phyloP scores from a whole-genome alignment of 1,140 invertebrate genomes.

The Zaprionus ornatus region DNA sequence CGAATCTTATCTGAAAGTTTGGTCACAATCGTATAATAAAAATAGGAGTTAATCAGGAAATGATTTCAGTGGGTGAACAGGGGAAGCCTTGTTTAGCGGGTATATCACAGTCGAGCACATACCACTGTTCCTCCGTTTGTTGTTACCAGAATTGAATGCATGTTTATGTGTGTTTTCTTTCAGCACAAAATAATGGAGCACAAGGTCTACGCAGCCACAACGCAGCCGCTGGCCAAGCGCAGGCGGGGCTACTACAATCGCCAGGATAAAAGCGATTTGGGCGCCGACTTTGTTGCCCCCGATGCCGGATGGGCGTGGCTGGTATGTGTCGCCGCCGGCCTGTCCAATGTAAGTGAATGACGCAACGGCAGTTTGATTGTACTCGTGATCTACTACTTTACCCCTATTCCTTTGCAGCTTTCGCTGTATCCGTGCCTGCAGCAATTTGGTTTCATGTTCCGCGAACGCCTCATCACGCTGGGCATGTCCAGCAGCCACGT shows the following conservation, averaged over 20 bases:
- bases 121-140: no score
- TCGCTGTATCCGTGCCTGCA: conserved; percentile 87
- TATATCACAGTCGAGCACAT: neutral
- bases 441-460: conserved; percentile 88
- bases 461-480: conserved; percentile 85
- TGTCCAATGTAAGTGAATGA: conserved; percentile 75
- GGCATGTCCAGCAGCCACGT: conserved; percentile 86
- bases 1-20: neutral
- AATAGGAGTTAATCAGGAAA: no score
- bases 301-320: conserved; percentile 83
- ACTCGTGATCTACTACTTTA: neutral
- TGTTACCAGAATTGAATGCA: no score
- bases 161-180: neutral
- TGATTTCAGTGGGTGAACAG: no score
- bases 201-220: conserved; percentile 71
- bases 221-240: conserved; percentile 49
- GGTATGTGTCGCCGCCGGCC: conserved; percentile 78
- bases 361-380: neutral
- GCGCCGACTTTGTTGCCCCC: conserved; percentile 76
- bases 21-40: no score
- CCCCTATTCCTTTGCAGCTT: conserved; percentile 84
- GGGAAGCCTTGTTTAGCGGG: neutral
- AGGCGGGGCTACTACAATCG: conserved; percentile 53
- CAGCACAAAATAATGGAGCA: conserved; percentile 20
- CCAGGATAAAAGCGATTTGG: conserved; percentile 77